phyloP scores from a whole-genome alignment of 2,888 invertebrate genomes.

The Spilosoma lubricipeda region DNA sequence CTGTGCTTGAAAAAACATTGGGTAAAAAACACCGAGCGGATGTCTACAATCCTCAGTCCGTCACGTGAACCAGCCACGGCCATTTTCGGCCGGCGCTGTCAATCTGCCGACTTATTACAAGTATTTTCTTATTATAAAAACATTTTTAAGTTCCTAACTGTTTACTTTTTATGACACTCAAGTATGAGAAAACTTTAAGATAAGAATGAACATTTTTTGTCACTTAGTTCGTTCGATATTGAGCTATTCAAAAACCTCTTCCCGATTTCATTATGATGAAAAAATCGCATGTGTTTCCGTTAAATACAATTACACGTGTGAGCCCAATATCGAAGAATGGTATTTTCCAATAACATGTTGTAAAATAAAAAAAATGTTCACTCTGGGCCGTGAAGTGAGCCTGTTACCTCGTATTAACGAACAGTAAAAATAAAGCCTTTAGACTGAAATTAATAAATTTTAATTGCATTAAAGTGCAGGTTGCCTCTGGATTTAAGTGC shows the following conservation, averaged over 20 bases:
- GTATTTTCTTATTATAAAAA: slow-evolving; percentile 67
- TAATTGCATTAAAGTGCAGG: slow-evolving; percentile 72
- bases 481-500: slow-evolving; percentile 63
- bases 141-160: slow-evolving; percentile 62
- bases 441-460: slow-evolving; percentile 74
- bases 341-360: slow-evolving; percentile 51
- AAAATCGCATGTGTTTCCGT: slow-evolving; percentile 24
- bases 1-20: slow-evolving; percentile 79
- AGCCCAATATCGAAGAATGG: slow-evolving; percentile 43
- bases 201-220: slow-evolving; percentile 47
- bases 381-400: slow-evolving; percentile 39
- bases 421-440: slow-evolving; percentile 67
- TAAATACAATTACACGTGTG: slow-evolving; percentile 41
- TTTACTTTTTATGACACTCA: slow-evolving; percentile 57
- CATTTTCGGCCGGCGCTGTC: slow-evolving; percentile 67
- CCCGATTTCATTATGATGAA: slow-evolving; percentile 18
- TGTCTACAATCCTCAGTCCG: slow-evolving; percentile 58
- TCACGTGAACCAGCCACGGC: slow-evolving; percentile 61
- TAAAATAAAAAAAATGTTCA: slow-evolving; percentile 45
- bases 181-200: slow-evolving; percentile 60
- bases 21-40: slow-evolving; percentile 66
- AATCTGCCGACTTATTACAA: slow-evolving; percentile 68
- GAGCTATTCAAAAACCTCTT: slow-evolving; percentile 25
- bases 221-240: slow-evolving; percentile 35
- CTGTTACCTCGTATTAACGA: slow-evolving; percentile 55